Conservation (phyloP, 2,797 vertebrate species). For the Euthynnus affinis region DNA sequence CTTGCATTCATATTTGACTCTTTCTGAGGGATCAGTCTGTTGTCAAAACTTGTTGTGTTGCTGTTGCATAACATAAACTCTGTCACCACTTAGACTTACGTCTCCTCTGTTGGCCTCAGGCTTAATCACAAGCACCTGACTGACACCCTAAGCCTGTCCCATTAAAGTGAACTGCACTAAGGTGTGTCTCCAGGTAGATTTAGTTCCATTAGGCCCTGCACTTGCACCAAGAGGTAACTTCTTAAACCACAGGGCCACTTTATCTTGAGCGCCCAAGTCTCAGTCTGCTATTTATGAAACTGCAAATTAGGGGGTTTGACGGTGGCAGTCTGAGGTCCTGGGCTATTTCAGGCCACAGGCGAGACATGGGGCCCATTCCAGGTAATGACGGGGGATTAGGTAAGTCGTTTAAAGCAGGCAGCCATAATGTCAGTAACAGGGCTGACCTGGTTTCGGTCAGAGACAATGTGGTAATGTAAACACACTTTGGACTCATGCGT, state of each 20-base stretch:
- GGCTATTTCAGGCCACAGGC: slow-evolving; percentile 81
- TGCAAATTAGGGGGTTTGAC: slow-evolving; percentile 83
- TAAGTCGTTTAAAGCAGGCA: slow-evolving; percentile 79
- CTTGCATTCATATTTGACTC: slow-evolving; percentile 7
- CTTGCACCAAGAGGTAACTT: slow-evolving; percentile 44
- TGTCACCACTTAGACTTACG: slow-evolving; percentile 39
- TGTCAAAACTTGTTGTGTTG: slow-evolving; percentile 65
- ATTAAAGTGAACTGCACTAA: slow-evolving; percentile 69
- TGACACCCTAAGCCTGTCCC: slow-evolving; percentile 62
- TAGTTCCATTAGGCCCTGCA: slow-evolving; percentile 63
- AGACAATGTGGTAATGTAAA: slow-evolving; percentile 72
- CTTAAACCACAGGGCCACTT: slow-evolving; percentile 65
- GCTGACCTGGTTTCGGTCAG: slow-evolving; percentile 72
- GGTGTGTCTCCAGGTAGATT: slow-evolving; percentile 79
- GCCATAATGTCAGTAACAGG: slow-evolving; percentile 71
- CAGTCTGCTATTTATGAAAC: slow-evolving; percentile 82
- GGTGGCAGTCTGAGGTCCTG: slow-evolving; percentile 73
- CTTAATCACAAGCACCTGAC: slow-evolving; percentile 69
- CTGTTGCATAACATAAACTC: slow-evolving; percentile 62
- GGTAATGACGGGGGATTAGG: slow-evolving; percentile 86
- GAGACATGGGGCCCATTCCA: slow-evolving; percentile 83
- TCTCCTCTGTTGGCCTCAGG: slow-evolving; percentile 45
- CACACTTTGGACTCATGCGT: slow-evolving; percentile 68
- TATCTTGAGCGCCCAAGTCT: slow-evolving; percentile 75
- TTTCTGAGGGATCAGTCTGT: slow-evolving; percentile 18